Percentiles rank a stretch among this genome's conserved stretches.
phyloP scores from a whole-genome alignment of 1,140 invertebrate species.

The Drosophila ananassae region DNA sequence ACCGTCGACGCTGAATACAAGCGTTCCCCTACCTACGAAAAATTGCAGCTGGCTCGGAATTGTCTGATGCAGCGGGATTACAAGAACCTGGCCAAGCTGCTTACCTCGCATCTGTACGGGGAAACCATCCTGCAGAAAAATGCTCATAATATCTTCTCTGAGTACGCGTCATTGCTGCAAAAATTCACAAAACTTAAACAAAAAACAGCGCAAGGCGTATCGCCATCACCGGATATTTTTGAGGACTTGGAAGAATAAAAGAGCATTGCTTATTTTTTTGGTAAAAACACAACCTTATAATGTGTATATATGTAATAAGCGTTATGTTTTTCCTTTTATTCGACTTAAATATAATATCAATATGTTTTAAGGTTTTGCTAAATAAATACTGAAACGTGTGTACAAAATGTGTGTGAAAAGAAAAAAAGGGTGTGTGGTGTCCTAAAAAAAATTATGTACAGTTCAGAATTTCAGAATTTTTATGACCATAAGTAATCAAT shows the following conservation, averaged over 20 bases:
- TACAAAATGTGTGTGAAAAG: conserved; percentile 68
- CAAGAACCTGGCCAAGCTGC: conserved; percentile 29
- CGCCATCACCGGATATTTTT: neutral
- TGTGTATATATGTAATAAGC: conserved; percentile 73
- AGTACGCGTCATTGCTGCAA: conserved; percentile 8
- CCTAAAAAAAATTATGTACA: conserved; percentile 66
- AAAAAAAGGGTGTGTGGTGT: conserved; percentile 43
- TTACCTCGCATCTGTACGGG: conserved; percentile 14
- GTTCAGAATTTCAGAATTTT: conserved; percentile 56
- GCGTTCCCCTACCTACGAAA: conserved; percentile 8
- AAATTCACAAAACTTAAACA: conserved; percentile 7
- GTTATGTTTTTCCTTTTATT: conserved; percentile 78
- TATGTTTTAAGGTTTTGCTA: conserved; percentile 68
- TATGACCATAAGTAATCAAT: conserved; percentile 58
- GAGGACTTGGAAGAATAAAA: neutral
- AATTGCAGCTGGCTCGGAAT: conserved; percentile 11
- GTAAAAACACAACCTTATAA: conserved; percentile 69
- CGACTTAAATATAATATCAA: conserved; percentile 73
- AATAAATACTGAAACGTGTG: conserved; percentile 79
- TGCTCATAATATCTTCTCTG: neutral
- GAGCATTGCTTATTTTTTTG: conserved; percentile 38
- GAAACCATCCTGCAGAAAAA: conserved; percentile 2
- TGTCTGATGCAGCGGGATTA: conserved; percentile 17
- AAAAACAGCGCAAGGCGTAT: neutral
- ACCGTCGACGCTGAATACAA: neutral